Percentiles rank a stretch among this genome's conserved stretches.
These are phyloP conservation scores for Periophthalmus modestus DNA, from an alignment of 2,113 vertebrate genomes.

Conservation along the genomic window DNA sequence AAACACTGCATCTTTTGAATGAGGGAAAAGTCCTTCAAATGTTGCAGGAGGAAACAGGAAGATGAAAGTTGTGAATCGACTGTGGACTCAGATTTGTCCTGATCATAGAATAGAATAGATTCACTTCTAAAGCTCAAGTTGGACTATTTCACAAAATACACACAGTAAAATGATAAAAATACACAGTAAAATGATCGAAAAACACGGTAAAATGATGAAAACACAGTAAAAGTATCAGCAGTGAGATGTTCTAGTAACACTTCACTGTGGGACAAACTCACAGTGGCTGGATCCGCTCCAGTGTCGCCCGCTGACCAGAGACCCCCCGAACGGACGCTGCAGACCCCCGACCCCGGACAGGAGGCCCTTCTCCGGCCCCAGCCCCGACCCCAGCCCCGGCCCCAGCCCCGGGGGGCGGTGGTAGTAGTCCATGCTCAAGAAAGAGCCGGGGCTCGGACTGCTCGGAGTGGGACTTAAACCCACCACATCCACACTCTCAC, in stretches of 20 bases:
- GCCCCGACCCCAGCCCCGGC: slow-evolving; percentile 62
- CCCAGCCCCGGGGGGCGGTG: slow-evolving; percentile 68
- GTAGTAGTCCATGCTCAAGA: slow-evolving; percentile 72
- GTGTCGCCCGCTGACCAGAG: slow-evolving; percentile 53
- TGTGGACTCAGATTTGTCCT: neutral
- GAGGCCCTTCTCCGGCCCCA: slow-evolving; percentile 64
- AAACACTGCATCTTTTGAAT: too few species aligned
- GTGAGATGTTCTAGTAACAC: neutral
- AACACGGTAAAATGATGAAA: too few species aligned
- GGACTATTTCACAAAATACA: neutral
- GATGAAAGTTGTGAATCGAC: too few species aligned
- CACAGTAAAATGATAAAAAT: too few species aligned
- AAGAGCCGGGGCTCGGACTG: slow-evolving; percentile 62
- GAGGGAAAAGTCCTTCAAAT: too few species aligned
- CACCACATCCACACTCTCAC: slow-evolving; percentile 68
- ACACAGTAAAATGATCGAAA: too few species aligned
- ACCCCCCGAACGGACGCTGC: slow-evolving; percentile 56
- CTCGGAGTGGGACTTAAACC: slow-evolving; percentile 60
- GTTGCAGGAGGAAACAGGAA: too few species aligned
- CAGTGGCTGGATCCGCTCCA: slow-evolving; percentile 73
- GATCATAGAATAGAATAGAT: neutral
- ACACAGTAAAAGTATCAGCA: neutral
- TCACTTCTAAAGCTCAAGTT: neutral
- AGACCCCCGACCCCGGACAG: slow-evolving; percentile 48
- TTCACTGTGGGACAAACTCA: slow-evolving; percentile 46